Evolutionary conservation across 2,888 invertebrate genomes (phyloP).

Genomic region (Monopis laevigella): DNA sequence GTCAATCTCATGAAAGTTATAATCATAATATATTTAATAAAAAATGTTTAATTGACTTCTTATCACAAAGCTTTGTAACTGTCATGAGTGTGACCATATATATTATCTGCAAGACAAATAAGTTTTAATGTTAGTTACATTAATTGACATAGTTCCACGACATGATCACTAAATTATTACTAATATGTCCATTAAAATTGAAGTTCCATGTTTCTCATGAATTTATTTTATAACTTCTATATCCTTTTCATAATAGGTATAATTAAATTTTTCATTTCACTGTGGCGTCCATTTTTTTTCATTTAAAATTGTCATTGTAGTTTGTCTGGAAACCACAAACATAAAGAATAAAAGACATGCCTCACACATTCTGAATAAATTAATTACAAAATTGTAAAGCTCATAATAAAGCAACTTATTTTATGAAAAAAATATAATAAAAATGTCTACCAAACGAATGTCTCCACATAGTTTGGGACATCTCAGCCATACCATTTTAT

Average conservation of each 20-base stretch:
- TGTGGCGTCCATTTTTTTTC: constrained; percentile 51
- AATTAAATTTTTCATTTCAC: constrained; percentile 38
- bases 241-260: not conserved
- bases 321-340: constrained; percentile 10
- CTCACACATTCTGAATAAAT: too few species aligned
- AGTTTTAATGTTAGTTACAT: constrained; percentile 5
- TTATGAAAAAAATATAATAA: too few species aligned
- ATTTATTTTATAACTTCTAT: constrained; percentile 1
- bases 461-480: too few species aligned
- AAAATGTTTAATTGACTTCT: not conserved
- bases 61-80: constrained; percentile 21
- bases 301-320: constrained; percentile 17
- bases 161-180: constrained; percentile 26
- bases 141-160: constrained; percentile 8
- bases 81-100: constrained; percentile 43
- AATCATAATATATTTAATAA: not conserved
- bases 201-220: too few species aligned
- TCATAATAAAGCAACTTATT: too few species aligned
- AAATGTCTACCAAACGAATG: too few species aligned
- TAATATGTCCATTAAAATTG: constrained; percentile 4
- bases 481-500: too few species aligned
- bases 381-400: too few species aligned
- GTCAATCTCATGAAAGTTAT: constrained; percentile 7
- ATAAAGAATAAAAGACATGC: too few species aligned
- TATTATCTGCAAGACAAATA: constrained; percentile 25